A percentile compares a stretch with the other conserved stretches of the same genome.
Conservation (phyloP, 2,797 vertebrate genomes). For the Catharus ustulatus region DNA sequence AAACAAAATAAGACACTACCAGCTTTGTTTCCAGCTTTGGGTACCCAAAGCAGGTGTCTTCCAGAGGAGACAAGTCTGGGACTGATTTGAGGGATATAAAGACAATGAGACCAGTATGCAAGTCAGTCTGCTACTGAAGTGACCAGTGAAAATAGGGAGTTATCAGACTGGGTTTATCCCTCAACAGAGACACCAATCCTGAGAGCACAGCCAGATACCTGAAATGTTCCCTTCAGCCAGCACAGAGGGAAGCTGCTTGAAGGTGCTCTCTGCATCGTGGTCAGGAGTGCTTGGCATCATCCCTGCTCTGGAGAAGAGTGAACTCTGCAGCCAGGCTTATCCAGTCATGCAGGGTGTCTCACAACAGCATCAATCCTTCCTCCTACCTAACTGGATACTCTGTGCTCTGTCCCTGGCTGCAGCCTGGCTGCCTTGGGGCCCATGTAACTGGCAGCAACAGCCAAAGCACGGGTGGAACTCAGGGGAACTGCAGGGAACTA, state of each 20-base stretch:
- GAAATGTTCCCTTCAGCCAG: background rate
- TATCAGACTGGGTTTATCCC: background rate
- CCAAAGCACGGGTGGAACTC: background rate
- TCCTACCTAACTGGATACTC: background rate
- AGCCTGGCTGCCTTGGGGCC: background rate
- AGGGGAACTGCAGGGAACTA: background rate
- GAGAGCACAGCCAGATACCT: background rate
- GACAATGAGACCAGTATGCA: background rate
- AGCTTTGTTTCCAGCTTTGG: background rate
- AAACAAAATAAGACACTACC: background rate
- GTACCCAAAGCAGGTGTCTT: background rate
- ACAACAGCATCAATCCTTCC: background rate
- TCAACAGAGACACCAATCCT: background rate
- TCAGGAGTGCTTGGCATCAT: too few relatives aligned
- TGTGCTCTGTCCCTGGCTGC: background rate
- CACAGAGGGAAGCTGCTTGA: background rate
- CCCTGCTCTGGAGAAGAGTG: background rate
- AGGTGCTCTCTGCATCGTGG: accelerated
- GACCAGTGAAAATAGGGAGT: background rate
- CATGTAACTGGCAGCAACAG: background rate
- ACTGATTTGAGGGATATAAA: background rate
- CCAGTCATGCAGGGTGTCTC: background rate
- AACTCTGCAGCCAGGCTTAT: background rate
- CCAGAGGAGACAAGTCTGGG: background rate
- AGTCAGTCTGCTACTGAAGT: background rate